A percentile compares a stretch with the other conserved stretches of the same genome.
These are phyloP conservation scores for Arctia plantaginis DNA, from an alignment of 2,888 invertebrate genomes.

Conservation along the genomic window DNA sequence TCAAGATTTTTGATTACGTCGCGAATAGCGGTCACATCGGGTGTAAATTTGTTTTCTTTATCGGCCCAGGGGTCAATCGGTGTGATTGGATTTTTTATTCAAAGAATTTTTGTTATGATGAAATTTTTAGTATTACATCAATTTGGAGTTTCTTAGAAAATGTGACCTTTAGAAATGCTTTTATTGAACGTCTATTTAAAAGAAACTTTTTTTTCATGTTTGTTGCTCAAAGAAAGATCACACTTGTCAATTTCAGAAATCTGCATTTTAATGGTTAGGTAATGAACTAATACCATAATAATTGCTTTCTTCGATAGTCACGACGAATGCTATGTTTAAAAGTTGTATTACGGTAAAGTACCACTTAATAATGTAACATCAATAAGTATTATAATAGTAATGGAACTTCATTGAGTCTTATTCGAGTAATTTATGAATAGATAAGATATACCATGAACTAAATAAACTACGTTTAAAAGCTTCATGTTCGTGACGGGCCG, in stretches of 20 bases:
- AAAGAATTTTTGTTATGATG: constrained; percentile 21
- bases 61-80: constrained; percentile 50
- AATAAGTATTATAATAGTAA: not conserved
- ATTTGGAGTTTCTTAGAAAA: not conserved
- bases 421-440: too few relatives aligned
- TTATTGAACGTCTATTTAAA: constrained; percentile 3
- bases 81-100: constrained; percentile 48
- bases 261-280: not conserved
- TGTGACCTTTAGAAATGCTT: not conserved
- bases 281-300: not conserved
- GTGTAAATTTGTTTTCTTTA: constrained; percentile 52
- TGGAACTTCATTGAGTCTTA: not conserved
- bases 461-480: too few relatives aligned
- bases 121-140: constrained; percentile 14
- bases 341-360: not conserved
- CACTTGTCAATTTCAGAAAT: not conserved
- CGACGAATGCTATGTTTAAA: not conserved
- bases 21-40: constrained; percentile 67
- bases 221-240: not conserved
- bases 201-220: not conserved
- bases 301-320: not conserved
- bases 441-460: too few relatives aligned
- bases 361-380: not conserved
- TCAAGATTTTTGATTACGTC: constrained; percentile 74
- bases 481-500: too few relatives aligned